Conservation (phyloP, 2,113 vertebrate species). For the Procavia capensis region DNA sequence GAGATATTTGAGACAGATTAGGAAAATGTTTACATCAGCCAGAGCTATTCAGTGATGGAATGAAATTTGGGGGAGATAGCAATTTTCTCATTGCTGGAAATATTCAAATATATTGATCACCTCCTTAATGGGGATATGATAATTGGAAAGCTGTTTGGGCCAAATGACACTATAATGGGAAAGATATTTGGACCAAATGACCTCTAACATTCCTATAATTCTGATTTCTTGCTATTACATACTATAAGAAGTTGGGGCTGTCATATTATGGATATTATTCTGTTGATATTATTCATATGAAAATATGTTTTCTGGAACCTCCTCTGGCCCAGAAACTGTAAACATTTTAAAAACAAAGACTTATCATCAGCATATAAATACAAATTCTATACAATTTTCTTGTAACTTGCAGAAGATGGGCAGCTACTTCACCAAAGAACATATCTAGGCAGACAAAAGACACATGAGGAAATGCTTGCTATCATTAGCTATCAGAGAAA, state of each 20-base stretch:
- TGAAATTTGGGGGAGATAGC: neutral
- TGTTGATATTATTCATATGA: neutral
- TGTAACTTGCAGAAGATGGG: no score
- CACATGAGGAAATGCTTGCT: no score
- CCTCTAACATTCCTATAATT: neutral
- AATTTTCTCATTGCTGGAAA: neutral
- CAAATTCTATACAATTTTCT: neutral
- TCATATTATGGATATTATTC: neutral
- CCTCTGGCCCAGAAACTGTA: neutral
- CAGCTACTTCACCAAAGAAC: no score
- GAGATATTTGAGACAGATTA: neutral
- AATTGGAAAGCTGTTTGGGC: neutral
- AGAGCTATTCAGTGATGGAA: neutral
- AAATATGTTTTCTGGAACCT: neutral
- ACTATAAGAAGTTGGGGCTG: neutral
- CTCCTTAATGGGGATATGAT: neutral
- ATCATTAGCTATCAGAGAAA: no score
- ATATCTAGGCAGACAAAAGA: no score
- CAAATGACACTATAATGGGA: neutral
- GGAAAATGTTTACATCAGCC: neutral
- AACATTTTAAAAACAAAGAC: constrained; percentile 23
- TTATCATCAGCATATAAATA: neutral
- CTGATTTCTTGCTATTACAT: neutral
- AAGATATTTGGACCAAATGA: neutral
- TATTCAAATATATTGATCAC: neutral